These are phyloP conservation scores for Acrossocheilus wenchowensis DNA, from an alignment of 2,797 vertebrate genomes.

Conservation along the genomic window DNA sequence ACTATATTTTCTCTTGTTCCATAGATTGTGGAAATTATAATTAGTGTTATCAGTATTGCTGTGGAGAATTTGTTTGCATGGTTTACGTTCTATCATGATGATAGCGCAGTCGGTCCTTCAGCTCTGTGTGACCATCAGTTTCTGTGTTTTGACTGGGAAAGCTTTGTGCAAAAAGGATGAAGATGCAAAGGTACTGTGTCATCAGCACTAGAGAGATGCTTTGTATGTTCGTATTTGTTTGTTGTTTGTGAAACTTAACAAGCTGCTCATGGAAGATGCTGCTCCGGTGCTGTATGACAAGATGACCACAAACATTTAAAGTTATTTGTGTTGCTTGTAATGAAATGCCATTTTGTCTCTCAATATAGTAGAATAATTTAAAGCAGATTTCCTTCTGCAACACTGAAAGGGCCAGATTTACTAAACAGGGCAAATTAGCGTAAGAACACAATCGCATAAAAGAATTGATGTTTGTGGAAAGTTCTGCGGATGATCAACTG, in stretches of 20 bases:
- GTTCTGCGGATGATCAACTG: too few species aligned
- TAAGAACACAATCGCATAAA: too few species aligned
- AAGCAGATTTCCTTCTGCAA: neutral
- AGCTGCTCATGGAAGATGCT: conserved; percentile 63
- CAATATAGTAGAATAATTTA: neutral
- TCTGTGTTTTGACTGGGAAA: conserved; percentile 43
- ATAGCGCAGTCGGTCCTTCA: conserved; percentile 65
- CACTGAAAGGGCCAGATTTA: too few species aligned
- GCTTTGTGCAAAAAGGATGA: too few species aligned
- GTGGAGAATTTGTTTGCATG: conserved; percentile 41
- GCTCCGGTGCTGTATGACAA: conserved; percentile 2
- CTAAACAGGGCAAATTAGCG: too few species aligned
- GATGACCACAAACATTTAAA: neutral
- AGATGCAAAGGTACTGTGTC: too few species aligned
- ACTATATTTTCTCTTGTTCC: neutral
- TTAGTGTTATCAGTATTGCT: conserved; percentile 64
- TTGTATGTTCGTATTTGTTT: neutral
- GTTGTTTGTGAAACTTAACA: conserved; percentile 38
- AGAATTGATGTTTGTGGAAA: too few species aligned
- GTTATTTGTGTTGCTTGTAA: too few species aligned
- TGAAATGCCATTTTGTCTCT: neutral
- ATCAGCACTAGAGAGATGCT: neutral
- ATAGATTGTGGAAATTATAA: conserved; percentile 73
- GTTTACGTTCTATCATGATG: conserved; percentile 33
- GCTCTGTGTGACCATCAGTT: neutral